These are phyloP conservation scores for Sander lucioperca DNA, from an alignment of 2,113 vertebrate species.

Conservation along the genomic window DNA sequence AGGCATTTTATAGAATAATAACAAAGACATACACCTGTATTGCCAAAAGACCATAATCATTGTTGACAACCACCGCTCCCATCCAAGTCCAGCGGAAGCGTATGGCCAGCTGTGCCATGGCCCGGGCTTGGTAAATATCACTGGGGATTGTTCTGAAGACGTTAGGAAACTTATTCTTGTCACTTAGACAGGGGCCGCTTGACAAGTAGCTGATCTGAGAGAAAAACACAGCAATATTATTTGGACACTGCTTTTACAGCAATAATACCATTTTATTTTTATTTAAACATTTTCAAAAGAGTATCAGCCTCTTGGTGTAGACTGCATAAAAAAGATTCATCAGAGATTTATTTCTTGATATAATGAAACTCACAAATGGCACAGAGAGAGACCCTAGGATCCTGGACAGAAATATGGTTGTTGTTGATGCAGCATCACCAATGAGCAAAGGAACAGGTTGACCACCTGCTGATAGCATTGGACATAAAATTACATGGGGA, in stretches of 20 bases:
- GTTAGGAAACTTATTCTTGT: conserved; percentile 75
- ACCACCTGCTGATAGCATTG: conserved; percentile 13
- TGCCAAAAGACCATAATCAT: conserved; percentile 78
- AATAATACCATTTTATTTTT: neutral
- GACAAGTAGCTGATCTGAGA: conserved; percentile 78
- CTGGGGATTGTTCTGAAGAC: conserved; percentile 85
- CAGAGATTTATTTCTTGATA: neutral
- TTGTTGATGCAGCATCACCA: conserved; percentile 75
- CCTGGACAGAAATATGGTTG: conserved; percentile 70
- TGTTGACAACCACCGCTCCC: conserved; percentile 78
- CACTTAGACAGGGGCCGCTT: conserved; percentile 79
- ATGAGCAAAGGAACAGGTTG: conserved; percentile 73
- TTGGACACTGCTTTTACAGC: neutral
- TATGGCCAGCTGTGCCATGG: conserved; percentile 75
- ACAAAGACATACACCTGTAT: conserved; percentile 60
- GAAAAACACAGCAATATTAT: neutral
- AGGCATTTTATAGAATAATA: neutral
- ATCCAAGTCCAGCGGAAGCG: conserved; percentile 83
- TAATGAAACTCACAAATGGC: conserved; percentile 75
- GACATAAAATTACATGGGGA: neutral
- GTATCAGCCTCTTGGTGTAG: neutral
- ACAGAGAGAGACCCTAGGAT: conserved; percentile 72
- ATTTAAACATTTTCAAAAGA: neutral
- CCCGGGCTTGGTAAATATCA: conserved; percentile 80
- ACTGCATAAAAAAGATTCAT: neutral